These are phyloP conservation scores for Siniperca undulata DNA, from an alignment of 2,797 vertebrate species.

Conservation along the genomic window DNA sequence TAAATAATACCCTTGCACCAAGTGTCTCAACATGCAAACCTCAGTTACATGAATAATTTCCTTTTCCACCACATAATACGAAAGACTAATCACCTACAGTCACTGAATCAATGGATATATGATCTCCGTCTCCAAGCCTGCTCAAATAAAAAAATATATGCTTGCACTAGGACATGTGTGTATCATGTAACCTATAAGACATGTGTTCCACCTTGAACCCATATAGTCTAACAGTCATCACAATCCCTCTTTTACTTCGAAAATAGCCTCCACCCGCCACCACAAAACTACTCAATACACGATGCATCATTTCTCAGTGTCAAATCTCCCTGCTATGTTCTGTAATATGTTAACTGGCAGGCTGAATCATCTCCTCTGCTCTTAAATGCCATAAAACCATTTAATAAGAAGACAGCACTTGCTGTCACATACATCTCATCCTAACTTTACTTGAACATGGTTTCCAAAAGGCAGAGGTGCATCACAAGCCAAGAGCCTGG, in stretches of 20 bases:
- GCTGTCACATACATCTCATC: conserved; percentile 21
- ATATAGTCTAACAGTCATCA: conserved; percentile 16
- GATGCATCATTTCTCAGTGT: conserved; percentile 27
- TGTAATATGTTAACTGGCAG: conserved; percentile 14
- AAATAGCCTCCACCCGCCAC: conserved; percentile 24
- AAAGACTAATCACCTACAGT: background rate
- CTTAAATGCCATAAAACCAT: conserved; percentile 32
- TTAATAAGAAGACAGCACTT: conserved; percentile 5
- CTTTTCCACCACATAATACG: background rate
- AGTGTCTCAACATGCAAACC: conserved; percentile 25
- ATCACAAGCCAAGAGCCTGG: conserved; percentile 5
- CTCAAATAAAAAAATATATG: background rate
- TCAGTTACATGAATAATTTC: background rate
- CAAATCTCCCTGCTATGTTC: conserved; percentile 30
- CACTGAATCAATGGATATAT: background rate
- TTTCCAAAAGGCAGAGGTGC: conserved; percentile 17
- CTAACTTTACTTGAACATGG: background rate
- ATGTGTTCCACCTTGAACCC: background rate
- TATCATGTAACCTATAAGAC: conserved; percentile 22
- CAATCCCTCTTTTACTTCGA: conserved; percentile 9
- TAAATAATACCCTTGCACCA: conserved; percentile 26
- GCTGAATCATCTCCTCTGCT: conserved; percentile 2
- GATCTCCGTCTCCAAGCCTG: background rate
- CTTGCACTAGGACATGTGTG: background rate
- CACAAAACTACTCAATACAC: conserved; percentile 28